Percentiles rank a stretch among this genome's conserved stretches.
Evolutionary conservation across 2,113 vertebrate genomes (phyloP).

Genomic region (cattle (Bos taurus)): ARS-UCD2.0 NC_037336.1:63873501-63874000

Average conservation of each 20-base stretch:
- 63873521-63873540: background rate
- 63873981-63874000: background rate
- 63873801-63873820: background rate
- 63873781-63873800: background rate
- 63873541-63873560: background rate
- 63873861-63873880: background rate
- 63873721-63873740: background rate
- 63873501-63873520: background rate
- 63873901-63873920: background rate
- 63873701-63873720: background rate
- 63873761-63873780: background rate
- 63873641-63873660: background rate
- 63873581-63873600: background rate
- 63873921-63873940: background rate
- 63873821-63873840: background rate
- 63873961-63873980: background rate
- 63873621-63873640: background rate
- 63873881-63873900: background rate
- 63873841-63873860: background rate
- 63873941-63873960: background rate
- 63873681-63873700: background rate
- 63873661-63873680: background rate
- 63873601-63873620: background rate
- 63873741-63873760: background rate
- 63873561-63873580: background rate